Evolutionary conservation across 2,113 vertebrate genomes (phyloP), one percentile per base, ranked within the genome.

Genomic region (Polyodon spathula): DNA sequence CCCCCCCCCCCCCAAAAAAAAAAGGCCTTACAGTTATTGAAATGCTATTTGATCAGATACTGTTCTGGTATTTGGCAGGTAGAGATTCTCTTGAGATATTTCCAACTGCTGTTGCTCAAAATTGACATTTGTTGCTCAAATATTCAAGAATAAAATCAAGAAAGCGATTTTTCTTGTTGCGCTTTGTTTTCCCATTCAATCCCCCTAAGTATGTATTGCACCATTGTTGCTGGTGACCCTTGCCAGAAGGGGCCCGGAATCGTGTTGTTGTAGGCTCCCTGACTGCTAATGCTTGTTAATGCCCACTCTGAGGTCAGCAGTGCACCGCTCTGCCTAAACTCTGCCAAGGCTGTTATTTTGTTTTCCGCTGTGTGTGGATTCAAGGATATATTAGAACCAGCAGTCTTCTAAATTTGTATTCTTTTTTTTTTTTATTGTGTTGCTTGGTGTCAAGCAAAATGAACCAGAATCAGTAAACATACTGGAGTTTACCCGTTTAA

Each of bases 271-370:
- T 56, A 52, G 56, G 58, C 56, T 64, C 60, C 61, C 37, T 16
- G 8, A 37, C 39, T 46, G 62, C 68, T 72, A 66, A 65, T 71
- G 63, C 62, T 69, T 40, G 27, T 63, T 67, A 67, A 76, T 68
- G 54, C 65, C 68, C 62, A 41, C 64, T 68, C 68, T 48, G 62
- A 65, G 58, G 59, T 66, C 56, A 60, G 58, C 64, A 61, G 15
- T 64, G 15, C 17, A 37, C 8, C 54, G 27, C 64, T 72, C 66
- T 50, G 59, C 64, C 63, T 64, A 69, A 59, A 57, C 48, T 58
- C 56, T 69, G 70, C 65, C 73, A 61, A 40, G 8, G 41, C 41
- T 48, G 59, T 62, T 68, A 71, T 77, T 73, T 71, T 66, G 56
- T 54, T 60, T 63, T 67, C 59, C 53, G 53, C 42, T 59, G 9